Percentiles rank a stretch among this genome's conserved stretches.
phyloP scores from a whole-genome alignment of 1,140 invertebrate species.

The Hesperophylax magnus region DNA sequence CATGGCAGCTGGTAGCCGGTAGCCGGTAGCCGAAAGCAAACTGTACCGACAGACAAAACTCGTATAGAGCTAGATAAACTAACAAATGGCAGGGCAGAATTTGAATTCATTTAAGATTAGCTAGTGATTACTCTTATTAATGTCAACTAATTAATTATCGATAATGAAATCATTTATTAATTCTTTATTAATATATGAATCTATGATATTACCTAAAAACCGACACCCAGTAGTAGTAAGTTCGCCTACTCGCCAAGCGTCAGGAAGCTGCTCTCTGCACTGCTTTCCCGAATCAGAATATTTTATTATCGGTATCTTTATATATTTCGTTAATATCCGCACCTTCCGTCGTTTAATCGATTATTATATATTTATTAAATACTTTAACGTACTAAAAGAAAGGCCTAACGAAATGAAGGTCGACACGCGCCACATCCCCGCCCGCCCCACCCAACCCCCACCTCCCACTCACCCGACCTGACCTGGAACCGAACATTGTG shows the following conservation, averaged over 20 bases:
- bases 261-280: constrained; percentile 46
- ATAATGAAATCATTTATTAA: constrained; percentile 56
- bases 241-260: constrained; percentile 55
- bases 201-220: constrained; percentile 58
- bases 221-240: constrained; percentile 52
- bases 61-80: constrained; percentile 54
- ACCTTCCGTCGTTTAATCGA: constrained; percentile 53
- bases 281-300: constrained; percentile 39
- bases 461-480: neutral
- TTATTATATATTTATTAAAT: constrained; percentile 55
- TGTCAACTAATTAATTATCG: constrained; percentile 58
- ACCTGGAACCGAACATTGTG: constrained; percentile 32
- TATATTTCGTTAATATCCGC: constrained; percentile 53
- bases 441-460: constrained; percentile 30
- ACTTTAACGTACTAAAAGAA: constrained; percentile 57
- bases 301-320: constrained; percentile 44
- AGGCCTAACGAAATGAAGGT: constrained; percentile 57
- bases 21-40: constrained; percentile 45
- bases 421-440: constrained; percentile 39
- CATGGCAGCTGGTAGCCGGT: neutral
- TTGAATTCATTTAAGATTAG: constrained; percentile 57
- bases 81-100: constrained; percentile 58
- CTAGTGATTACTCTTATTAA: constrained; percentile 59
- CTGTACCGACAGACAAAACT: constrained; percentile 48
- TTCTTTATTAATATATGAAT: constrained; percentile 56